phyloP scores from a whole-genome alignment of 2,113 vertebrate species.

The Pavo muticus region DNA sequence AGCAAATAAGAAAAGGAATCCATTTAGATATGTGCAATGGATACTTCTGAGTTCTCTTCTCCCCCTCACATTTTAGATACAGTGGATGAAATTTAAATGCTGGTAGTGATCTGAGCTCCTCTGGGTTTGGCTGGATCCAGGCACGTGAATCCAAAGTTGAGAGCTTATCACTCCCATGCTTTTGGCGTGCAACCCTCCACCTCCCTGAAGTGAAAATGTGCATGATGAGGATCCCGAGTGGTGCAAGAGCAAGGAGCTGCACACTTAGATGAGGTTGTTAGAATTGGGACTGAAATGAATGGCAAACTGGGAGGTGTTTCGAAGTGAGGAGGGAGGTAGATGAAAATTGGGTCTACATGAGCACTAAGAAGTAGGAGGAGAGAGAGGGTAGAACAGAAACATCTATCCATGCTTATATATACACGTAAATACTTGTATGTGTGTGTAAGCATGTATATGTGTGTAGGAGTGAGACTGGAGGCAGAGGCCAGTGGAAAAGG shows the following conservation, averaged over 20 bases:
- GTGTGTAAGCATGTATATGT: background rate
- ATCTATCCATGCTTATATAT: background rate
- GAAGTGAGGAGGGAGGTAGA: background rate
- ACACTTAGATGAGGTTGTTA: background rate
- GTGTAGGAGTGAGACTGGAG: background rate
- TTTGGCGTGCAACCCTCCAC: background rate
- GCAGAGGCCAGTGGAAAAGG: too few species aligned
- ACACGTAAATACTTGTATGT: background rate
- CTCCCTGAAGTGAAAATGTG: background rate
- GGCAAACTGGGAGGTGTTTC: background rate
- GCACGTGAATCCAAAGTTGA: background rate
- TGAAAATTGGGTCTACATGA: background rate
- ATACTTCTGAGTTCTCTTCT: background rate
- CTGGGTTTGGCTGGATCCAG: background rate
- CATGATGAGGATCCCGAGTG: accelerated
- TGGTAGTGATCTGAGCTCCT: background rate
- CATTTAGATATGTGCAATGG: background rate
- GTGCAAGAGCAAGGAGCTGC: background rate
- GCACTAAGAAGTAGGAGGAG: background rate
- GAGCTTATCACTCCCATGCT: background rate
- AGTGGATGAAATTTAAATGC: background rate
- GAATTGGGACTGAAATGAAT: background rate
- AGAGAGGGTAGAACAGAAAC: background rate
- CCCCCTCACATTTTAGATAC: background rate
- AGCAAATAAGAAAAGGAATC: background rate